These are phyloP conservation scores for Urocyon cinereoargenteus DNA, from an alignment of 2,797 vertebrate genomes.

Conservation along the genomic window DNA sequence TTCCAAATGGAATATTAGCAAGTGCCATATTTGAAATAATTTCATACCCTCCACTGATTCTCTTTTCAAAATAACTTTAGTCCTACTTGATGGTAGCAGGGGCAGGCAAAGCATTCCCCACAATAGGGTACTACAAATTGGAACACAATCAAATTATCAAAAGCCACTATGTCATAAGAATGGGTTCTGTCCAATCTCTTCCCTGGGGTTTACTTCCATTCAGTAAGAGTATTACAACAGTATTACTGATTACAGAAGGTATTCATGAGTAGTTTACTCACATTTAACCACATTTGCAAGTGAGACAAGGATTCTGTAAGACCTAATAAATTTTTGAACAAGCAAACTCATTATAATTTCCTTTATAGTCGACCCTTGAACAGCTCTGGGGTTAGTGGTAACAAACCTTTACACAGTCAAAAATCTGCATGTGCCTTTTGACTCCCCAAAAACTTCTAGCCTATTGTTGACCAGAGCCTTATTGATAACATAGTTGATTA, in stretches of 20 bases:
- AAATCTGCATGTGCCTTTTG: background rate
- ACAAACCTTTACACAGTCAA: background rate
- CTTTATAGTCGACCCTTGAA: background rate
- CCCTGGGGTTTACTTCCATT: background rate
- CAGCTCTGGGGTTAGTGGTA: background rate
- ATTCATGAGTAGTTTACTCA: background rate
- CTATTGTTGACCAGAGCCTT: background rate
- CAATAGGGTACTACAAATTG: rapidly evolving
- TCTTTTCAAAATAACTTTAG: background rate
- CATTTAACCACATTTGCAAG: background rate
- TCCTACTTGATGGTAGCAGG: background rate
- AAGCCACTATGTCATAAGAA: background rate
- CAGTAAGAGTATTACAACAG: background rate
- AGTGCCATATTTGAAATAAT: background rate
- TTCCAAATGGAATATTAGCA: background rate
- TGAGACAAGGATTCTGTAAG: background rate
- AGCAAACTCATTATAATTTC: background rate
- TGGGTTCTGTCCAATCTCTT: background rate
- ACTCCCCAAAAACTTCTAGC: background rate
- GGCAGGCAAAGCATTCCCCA: background rate
- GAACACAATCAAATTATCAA: background rate
- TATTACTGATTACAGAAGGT: background rate
- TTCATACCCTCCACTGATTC: background rate
- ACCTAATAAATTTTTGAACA: background rate
- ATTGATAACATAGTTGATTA: background rate